Evolutionary conservation across 2,113 vertebrate species (phyloP).

Genomic region (Dendrocopos noguchii): DNA sequence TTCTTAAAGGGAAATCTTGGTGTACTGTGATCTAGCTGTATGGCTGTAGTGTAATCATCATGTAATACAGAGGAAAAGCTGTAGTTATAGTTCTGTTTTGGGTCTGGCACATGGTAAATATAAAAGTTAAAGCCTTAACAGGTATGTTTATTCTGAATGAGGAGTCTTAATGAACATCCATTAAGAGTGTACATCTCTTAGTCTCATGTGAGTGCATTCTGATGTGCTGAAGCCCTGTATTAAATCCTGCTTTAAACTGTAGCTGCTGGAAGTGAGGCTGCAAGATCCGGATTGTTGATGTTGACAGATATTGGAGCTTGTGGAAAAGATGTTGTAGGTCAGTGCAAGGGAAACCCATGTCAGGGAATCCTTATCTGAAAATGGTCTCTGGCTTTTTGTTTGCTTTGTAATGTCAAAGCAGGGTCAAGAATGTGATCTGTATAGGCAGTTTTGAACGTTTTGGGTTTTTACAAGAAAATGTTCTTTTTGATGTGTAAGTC

Average conservation of each 20-base stretch:
- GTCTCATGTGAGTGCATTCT: not conserved
- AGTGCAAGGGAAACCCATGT: slow-evolving; percentile 37
- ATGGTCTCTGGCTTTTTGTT: slow-evolving; percentile 47
- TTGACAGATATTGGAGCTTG: not conserved
- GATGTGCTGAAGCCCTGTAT: not conserved
- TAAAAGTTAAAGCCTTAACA: not conserved
- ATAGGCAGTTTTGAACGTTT: slow-evolving; percentile 5
- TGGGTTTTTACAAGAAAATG: slow-evolving; percentile 12
- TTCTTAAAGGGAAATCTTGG: not conserved
- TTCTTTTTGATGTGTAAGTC: slow-evolving; percentile 35
- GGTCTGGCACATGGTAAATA: not conserved
- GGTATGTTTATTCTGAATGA: not conserved
- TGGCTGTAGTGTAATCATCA: not conserved
- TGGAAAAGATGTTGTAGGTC: slow-evolving; percentile 45
- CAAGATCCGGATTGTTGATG: not conserved
- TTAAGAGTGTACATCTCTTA: not conserved
- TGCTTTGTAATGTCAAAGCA: slow-evolving; percentile 63
- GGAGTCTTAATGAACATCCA: not conserved
- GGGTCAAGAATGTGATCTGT: slow-evolving; percentile 55
- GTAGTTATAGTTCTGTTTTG: not conserved
- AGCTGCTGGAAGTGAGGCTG: not conserved
- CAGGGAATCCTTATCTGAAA: slow-evolving; percentile 62
- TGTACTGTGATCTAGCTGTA: not conserved
- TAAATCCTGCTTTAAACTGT: not conserved
- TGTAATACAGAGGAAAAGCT: too few species aligned